Percentiles rank a stretch among this genome's conserved stretches.
These are phyloP conservation scores for Pagetopsis macropterus DNA, from an alignment of 2,797 vertebrate genomes.

Conservation along the genomic window DNA sequence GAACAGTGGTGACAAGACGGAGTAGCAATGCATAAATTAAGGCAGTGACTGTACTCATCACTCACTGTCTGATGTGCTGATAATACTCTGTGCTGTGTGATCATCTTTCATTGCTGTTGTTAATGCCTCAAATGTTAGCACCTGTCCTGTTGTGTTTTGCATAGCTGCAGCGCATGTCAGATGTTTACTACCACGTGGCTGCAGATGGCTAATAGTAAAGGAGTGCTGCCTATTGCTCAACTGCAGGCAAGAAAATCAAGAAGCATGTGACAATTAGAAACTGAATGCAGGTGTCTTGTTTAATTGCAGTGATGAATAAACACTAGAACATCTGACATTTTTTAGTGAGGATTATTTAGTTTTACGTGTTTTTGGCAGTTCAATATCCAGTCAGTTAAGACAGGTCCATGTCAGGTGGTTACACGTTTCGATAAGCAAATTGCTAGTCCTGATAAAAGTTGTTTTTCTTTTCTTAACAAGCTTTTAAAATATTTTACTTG, in stretches of 20 bases:
- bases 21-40: conserved; percentile 80
- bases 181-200: conserved; percentile 15
- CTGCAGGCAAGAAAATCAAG: conserved; percentile 6
- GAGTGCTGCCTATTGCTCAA: conserved; percentile 26
- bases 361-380: neutral
- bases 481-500: too few relatives aligned
- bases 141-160: conserved; percentile 43
- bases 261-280: conserved; percentile 1
- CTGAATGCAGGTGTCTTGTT: conserved; percentile 17
- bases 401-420: neutral
- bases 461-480: neutral
- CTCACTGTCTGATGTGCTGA: conserved; percentile 71
- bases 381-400: neutral
- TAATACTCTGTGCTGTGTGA: conserved; percentile 60
- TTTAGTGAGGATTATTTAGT: neutral
- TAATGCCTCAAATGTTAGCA: conserved; percentile 53
- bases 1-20: conserved; percentile 75
- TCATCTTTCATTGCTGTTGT: conserved; percentile 63
- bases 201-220: conserved; percentile 4
- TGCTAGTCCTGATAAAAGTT: neutral
- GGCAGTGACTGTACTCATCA: conserved; percentile 69
- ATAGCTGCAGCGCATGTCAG: neutral
- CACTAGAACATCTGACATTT: neutral
- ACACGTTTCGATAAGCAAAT: neutral
- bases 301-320: neutral